Conservation (phyloP, 1,140 invertebrate species). For the Saccostrea echinata region DNA sequence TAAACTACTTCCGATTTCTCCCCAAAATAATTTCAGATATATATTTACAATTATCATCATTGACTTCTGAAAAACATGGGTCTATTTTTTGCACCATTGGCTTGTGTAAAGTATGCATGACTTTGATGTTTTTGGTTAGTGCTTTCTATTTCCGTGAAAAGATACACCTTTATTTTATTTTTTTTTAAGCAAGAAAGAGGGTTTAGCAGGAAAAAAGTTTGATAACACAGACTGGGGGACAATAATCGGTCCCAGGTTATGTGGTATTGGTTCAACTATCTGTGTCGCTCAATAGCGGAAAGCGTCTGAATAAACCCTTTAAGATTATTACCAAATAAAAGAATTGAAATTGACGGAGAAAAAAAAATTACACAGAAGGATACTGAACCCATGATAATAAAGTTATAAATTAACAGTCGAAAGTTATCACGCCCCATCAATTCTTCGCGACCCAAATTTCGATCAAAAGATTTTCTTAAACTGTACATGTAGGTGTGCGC, state of each 20-base stretch:
- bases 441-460: neutral
- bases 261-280: neutral
- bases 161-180: conserved; percentile 18
- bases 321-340: neutral
- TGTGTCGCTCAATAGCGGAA: neutral
- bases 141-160: neutral
- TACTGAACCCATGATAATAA: neutral
- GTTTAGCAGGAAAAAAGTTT: neutral
- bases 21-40: conserved; percentile 23
- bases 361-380: neutral
- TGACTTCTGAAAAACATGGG: neutral
- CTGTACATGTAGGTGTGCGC: neutral
- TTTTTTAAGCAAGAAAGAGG: neutral
- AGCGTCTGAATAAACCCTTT: too few relatives aligned
- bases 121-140: conserved; percentile 13
- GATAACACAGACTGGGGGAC: neutral
- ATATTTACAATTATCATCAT: neutral
- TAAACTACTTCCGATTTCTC: conserved; percentile 18
- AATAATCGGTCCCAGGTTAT: neutral
- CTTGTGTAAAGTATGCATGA: neutral
- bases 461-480: neutral
- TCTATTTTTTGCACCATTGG: conserved; percentile 27
- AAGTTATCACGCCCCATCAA: neutral
- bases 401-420: neutral
- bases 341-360: neutral